A percentile compares a stretch with the other conserved stretches of the same genome.
These are phyloP conservation scores for Ranitomeya imitator DNA, from an alignment of 2,113 vertebrate genomes.

Conservation along the genomic window DNA sequence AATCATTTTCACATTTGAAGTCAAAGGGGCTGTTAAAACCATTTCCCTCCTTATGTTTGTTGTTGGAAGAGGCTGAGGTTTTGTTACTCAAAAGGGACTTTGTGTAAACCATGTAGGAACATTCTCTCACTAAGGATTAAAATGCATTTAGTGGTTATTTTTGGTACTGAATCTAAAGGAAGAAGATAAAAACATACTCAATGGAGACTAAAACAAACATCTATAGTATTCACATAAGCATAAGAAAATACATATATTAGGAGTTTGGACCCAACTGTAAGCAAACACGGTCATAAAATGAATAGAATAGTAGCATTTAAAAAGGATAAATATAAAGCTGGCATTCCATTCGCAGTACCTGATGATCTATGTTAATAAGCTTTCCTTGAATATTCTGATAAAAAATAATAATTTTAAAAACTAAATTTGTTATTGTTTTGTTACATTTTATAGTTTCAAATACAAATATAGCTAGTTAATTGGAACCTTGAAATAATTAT, in stretches of 20 bases:
- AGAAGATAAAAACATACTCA: constrained; percentile 51
- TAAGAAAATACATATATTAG: constrained; percentile 48
- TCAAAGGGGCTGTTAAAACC: constrained; percentile 58
- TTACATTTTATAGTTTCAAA: neutral
- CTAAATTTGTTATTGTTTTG: neutral
- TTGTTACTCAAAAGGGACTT: constrained; percentile 59
- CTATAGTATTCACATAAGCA: constrained; percentile 29
- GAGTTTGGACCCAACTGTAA: constrained; percentile 23
- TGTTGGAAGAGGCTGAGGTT: constrained; percentile 59
- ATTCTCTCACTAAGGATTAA: constrained; percentile 55
- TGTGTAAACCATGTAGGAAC: constrained; percentile 56
- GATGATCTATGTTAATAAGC: neutral
- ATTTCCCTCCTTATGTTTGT: constrained; percentile 59
- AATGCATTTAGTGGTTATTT: constrained; percentile 56
- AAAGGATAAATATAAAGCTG: neutral
- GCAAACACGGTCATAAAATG: constrained; percentile 24
- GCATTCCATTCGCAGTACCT: too few relatives aligned
- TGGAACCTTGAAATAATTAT: neutral
- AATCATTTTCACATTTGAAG: constrained; percentile 55
- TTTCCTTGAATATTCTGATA: neutral
- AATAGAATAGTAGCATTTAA: constrained; percentile 13
- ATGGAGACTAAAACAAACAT: constrained; percentile 34
- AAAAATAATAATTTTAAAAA: neutral
- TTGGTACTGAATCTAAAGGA: constrained; percentile 44
- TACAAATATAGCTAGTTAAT: neutral